Percentiles rank a stretch among this genome's conserved stretches.
phyloP scores from a whole-genome alignment of 2,888 invertebrate genomes.

The Camptogramma bilineatum region DNA sequence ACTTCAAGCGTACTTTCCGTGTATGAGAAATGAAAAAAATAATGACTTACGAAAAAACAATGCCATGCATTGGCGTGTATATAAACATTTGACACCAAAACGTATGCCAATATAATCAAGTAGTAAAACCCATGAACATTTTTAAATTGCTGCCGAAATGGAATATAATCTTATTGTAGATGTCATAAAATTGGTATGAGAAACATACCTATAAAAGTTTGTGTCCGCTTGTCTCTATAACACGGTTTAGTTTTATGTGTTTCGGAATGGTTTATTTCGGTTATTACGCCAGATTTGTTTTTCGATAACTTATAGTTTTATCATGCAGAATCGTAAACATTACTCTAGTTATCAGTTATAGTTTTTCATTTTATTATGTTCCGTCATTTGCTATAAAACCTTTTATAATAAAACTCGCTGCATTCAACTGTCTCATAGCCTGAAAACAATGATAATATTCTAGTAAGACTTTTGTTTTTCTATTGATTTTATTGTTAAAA shows the following conservation, averaged over 20 bases:
- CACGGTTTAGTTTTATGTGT: conserved; percentile 40
- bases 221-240: conserved; percentile 33
- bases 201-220: conserved; percentile 33
- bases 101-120: no score
- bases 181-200: conserved; percentile 33
- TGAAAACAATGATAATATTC: no score
- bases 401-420: background rate
- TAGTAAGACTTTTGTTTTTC: no score
- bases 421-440: no score
- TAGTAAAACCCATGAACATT: no score
- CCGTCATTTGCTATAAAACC: background rate
- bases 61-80: no score
- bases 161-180: conserved; percentile 16
- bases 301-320: conserved; percentile 31
- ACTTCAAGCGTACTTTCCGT: no score
- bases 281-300: conserved; percentile 38
- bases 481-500: no score
- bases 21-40: no score
- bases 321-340: conserved; percentile 21
- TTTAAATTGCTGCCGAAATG: background rate
- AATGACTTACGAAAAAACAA: no score
- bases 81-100: no score
- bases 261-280: conserved; percentile 41
- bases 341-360: background rate
- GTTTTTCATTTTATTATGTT: background rate